Evolutionary conservation across 1,140 invertebrate species (phyloP).

Genomic region (Pogonognathellus flavescens): DNA sequence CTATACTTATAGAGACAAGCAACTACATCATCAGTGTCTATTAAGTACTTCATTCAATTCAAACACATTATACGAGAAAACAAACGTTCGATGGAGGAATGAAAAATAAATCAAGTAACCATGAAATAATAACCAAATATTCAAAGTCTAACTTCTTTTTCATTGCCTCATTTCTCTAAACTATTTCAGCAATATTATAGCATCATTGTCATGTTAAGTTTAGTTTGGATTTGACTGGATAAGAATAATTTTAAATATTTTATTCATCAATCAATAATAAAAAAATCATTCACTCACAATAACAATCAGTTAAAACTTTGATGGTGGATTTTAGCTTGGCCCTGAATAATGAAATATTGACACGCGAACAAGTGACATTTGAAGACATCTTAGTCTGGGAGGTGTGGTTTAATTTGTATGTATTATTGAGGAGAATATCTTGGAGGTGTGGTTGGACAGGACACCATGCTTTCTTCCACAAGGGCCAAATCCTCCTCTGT

Average conservation of each 20-base stretch:
- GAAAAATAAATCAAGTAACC: slow-evolving; percentile 30
- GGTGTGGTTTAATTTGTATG: no score
- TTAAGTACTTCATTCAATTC: no score
- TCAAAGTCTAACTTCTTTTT: background rate
- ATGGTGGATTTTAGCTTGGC: no score
- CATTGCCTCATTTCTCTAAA: background rate
- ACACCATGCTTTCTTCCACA: slow-evolving; percentile 12
- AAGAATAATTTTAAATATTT: background rate
- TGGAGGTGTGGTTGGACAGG: background rate
- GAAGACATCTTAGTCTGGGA: background rate
- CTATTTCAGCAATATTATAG: no score
- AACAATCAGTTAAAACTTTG: no score
- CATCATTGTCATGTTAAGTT: no score
- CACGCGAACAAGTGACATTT: background rate
- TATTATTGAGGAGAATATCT: no score
- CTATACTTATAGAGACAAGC: no score
- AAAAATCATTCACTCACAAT: no score
- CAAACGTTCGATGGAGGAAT: slow-evolving; percentile 4
- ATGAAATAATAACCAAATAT: background rate
- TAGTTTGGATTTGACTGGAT: no score
- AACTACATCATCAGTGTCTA: no score
- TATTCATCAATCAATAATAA: no score
- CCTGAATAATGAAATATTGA: background rate
- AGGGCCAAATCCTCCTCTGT: slow-evolving; percentile 8
- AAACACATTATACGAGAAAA: background rate